Evolutionary conservation across 2,113 vertebrate genomes (phyloP).

Genomic region (Bubo bubo): DNA sequence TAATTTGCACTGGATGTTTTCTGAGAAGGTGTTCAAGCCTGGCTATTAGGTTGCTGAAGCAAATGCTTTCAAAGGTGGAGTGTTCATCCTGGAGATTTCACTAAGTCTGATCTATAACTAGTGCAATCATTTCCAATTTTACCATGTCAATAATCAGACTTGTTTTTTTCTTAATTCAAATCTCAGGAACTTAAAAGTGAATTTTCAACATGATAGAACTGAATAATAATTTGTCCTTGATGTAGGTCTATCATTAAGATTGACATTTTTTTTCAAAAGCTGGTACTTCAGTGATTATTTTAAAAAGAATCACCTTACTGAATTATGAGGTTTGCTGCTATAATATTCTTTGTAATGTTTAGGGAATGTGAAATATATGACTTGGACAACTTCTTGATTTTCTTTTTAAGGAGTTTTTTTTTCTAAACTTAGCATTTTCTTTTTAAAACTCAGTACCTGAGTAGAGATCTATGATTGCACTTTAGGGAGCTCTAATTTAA

Average conservation of each 20-base stretch:
- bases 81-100: neutral
- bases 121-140: neutral
- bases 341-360: slow-evolving; percentile 66
- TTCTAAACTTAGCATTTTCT: neutral
- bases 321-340: slow-evolving; percentile 25
- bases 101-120: neutral
- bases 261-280: neutral
- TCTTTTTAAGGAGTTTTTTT: neutral
- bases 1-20: neutral
- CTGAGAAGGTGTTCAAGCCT: neutral
- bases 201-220: neutral
- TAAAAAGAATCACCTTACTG: neutral
- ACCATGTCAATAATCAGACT: neutral
- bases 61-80: neutral
- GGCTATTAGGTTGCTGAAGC: neutral
- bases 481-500: neutral
- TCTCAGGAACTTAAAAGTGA: slow-evolving; percentile 49
- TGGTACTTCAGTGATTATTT: neutral
- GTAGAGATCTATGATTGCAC: neutral
- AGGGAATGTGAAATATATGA: slow-evolving; percentile 10
- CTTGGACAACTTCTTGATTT: neutral
- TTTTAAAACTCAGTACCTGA: neutral
- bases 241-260: neutral
- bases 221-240: slow-evolving; percentile 24
- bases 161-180: neutral